Evolutionary conservation across 2,888 invertebrate species (phyloP), one percentile per base, ranked within the genome.

Genomic region (Eupithecia insigniata): DNA sequence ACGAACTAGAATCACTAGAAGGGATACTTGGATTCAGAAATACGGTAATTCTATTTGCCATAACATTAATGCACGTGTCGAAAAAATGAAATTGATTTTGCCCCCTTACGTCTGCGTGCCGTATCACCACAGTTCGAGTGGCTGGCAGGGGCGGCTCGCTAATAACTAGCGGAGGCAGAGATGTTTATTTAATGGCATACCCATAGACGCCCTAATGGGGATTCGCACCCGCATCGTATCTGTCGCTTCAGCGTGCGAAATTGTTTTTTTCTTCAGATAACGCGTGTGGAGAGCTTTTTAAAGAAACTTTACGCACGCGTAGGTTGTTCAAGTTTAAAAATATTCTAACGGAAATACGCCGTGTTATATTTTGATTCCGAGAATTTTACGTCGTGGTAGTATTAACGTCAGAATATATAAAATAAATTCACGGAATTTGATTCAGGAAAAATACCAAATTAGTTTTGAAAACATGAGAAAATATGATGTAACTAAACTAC

Each of bases 141-240:
- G 91, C 82, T 86, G 85, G 60, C 18, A n/a, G 91, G 93, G 93
- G 88, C 85, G 87, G 85, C 88, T 76, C 90, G 92, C 90, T 93
- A 92, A 92, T 93, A 93, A 93, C 93, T 91, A 91, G 90, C 89
- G 87, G 89, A 89, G 87, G 84, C 88, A 86, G 91, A 92, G 93
- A 93, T 93, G 94, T 93, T 93, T 93, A 93, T 93, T 93, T 93
- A 93, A 93, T 93, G 92, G 90, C 89, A 87, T 86, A 86, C 90
- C 90, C 87, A 92, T 92, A 92, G 91, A 91, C 89, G 87, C 86
- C 89, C 86, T 93, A 92, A 93, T 92, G 88, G 92, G 89, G 89
- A 89, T 87, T 87, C 81, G 80, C 80, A 81, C 79, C 78, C 77
- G 76, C 76, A 64, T 68, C 71, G 72, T 81, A 80, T 77, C 80